Evolutionary conservation across 2,797 vertebrate genomes (phyloP).

Genomic region (Calcarius lapponicus): DNA sequence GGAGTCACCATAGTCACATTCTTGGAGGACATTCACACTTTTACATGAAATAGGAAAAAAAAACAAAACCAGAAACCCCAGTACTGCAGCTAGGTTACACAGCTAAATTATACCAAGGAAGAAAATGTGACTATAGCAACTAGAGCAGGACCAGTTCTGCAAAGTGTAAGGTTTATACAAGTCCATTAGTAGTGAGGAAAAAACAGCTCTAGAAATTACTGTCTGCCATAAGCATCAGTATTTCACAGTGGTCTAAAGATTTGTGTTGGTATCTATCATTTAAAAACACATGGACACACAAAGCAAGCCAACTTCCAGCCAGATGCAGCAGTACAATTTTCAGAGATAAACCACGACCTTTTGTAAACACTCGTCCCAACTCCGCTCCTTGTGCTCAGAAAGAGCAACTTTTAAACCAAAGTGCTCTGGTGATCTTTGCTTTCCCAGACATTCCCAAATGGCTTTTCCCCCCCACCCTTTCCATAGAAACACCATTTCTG

Average conservation of each 20-base stretch:
- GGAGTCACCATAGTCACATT: background rate
- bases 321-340: background rate
- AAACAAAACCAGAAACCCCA: background rate
- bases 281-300: background rate
- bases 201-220: background rate
- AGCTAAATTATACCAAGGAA: background rate
- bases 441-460: background rate
- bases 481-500: background rate
- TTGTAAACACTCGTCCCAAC: background rate
- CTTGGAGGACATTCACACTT: background rate
- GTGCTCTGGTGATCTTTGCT: background rate
- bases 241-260: background rate
- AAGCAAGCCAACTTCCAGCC: background rate
- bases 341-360: background rate
- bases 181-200: background rate
- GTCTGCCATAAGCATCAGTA: background rate
- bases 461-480: rapidly evolving
- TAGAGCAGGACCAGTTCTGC: background rate
- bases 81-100: background rate
- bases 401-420: background rate
- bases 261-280: background rate
- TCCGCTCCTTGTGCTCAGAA: background rate
- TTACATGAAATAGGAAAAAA: background rate
- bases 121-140: background rate
- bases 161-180: background rate